Evolutionary conservation across 2,888 invertebrate genomes (phyloP).

Genomic region (Drosophila merina): DNA sequence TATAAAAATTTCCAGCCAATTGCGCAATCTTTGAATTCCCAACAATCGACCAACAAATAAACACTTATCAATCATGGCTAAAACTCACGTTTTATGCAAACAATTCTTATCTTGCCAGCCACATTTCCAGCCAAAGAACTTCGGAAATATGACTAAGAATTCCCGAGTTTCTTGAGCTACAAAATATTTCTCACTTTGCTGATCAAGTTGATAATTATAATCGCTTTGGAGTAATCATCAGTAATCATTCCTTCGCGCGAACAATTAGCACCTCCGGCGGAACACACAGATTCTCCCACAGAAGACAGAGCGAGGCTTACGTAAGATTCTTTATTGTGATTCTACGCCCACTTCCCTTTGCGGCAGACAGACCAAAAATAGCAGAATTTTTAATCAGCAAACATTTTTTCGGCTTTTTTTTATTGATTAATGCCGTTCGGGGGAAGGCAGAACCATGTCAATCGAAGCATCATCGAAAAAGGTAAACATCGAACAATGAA

Average conservation of each 20-base stretch:
- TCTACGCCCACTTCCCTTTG: constrained; percentile 21
- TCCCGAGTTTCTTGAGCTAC: neutral
- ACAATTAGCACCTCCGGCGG: constrained; percentile 28
- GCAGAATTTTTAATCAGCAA: constrained; percentile 69
- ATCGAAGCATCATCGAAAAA: constrained; percentile 22
- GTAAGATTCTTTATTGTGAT: constrained; percentile 27
- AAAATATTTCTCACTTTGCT: constrained; percentile 23
- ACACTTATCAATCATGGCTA: constrained; percentile 41
- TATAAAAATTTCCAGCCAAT: neutral
- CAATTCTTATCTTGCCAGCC: constrained; percentile 51
- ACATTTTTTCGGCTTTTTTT: constrained; percentile 58
- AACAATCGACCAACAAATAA: constrained; percentile 8
- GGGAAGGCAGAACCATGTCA: constrained; percentile 18
- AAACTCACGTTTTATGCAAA: constrained; percentile 61
- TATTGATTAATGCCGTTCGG: constrained; percentile 76
- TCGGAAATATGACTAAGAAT: constrained; percentile 47
- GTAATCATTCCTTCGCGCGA: constrained; percentile 21
- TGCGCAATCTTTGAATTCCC: constrained; percentile 3
- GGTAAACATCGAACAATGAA: constrained; percentile 17
- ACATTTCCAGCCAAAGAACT: constrained; percentile 4
- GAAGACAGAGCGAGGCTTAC: constrained; percentile 27
- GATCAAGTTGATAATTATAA: constrained; percentile 24
- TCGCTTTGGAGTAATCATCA: neutral
- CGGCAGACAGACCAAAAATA: constrained; percentile 54
- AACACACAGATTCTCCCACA: constrained; percentile 12